phyloP scores from a whole-genome alignment of 92 coral and sea anemone genomes.

The Nematostella vectensis region DNA sequence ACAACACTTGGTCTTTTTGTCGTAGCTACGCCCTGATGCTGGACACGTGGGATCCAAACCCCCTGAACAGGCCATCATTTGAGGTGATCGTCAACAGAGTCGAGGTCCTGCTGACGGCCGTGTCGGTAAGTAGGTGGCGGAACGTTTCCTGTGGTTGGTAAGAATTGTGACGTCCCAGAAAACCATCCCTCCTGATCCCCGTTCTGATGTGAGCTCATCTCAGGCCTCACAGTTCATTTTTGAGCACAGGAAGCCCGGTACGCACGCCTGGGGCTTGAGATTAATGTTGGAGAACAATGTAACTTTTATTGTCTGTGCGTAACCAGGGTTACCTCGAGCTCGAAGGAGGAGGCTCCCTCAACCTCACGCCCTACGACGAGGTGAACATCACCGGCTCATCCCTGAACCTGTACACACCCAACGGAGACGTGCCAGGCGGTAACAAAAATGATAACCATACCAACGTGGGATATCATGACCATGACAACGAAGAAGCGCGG shows the following conservation, averaged over 20 bases:
- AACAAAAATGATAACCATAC: neutral
- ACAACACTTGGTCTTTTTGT: too few species aligned
- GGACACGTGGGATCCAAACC: conserved; percentile 51
- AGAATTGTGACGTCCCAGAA: too few species aligned
- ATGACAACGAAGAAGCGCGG: too few species aligned
- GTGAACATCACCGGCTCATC: conserved; percentile 8
- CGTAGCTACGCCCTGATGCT: conserved; percentile 45
- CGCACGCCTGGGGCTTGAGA: neutral
- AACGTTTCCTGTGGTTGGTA: too few species aligned
- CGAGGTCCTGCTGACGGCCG: conserved; percentile 29
- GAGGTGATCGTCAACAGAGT: conserved; percentile 21
- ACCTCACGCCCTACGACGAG: conserved; percentile 17
- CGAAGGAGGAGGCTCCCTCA: conserved; percentile 10
- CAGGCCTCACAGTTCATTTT: neutral
- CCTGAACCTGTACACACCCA: neutral
- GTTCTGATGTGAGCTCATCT: neutral
- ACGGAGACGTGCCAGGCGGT: neutral
- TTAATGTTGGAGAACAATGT: too few species aligned
- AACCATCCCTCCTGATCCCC: too few species aligned
- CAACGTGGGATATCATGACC: neutral
- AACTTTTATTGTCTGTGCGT: neutral
- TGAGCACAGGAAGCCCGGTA: neutral
- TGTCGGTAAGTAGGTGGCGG: conserved; percentile 43
- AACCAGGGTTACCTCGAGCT: conserved; percentile 21
- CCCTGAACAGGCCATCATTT: conserved; percentile 46